Evolutionary conservation across 2,888 invertebrate species (phyloP), one percentile per base, ranked within the genome.

Genomic region (Sycophila texana): DNA sequence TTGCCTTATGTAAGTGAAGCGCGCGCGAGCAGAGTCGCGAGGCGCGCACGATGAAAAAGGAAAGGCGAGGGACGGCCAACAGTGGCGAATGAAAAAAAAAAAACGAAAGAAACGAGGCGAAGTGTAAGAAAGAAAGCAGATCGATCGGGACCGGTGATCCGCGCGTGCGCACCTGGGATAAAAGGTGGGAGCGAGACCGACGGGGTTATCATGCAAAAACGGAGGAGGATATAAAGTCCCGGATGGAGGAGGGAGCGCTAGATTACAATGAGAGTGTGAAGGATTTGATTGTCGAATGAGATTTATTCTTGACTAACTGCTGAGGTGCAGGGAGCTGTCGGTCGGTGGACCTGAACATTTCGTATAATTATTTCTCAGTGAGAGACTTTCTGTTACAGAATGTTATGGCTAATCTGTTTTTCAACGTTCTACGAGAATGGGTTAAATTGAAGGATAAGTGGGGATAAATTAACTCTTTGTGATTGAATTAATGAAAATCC

Each of bases 141-240:
- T 75, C 60, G 75, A 61, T 68, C 75, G 22, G 4, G 61, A 51
- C 72, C 66, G 71, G 72, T 66, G 57, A 65, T 77, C 66, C 77
- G 72, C 58, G 57, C 58, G 58, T 26, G 53, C 68, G 66, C 66
- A 51, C 61, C 61, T 30, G 55, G 49, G 66, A 65, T 58, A 49
- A 57, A 49, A 66, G 74, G 63, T 39, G 53, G 16, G 22, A 22
- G n/a, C 22, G 16, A 60, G 30, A 26, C 13, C n/a, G n/a, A 16
- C 51, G 49, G 53, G 20, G 18, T 30, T 26, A 53, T 63, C 63
- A 18, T 18, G 55, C 55, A 68, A 68, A 68, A 68, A 68, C 67
- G 53, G 22, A 47, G 20, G 18, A 4, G 20, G 20, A 65, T 18
- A 65, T 18, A 47, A n/a, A n/a, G 47, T 20, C 22, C 18, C 12